Percentiles rank a stretch among this genome's conserved stretches.
Conservation (phyloP, 2,797 vertebrate genomes). For the Limnodromus scolopaceus region DNA sequence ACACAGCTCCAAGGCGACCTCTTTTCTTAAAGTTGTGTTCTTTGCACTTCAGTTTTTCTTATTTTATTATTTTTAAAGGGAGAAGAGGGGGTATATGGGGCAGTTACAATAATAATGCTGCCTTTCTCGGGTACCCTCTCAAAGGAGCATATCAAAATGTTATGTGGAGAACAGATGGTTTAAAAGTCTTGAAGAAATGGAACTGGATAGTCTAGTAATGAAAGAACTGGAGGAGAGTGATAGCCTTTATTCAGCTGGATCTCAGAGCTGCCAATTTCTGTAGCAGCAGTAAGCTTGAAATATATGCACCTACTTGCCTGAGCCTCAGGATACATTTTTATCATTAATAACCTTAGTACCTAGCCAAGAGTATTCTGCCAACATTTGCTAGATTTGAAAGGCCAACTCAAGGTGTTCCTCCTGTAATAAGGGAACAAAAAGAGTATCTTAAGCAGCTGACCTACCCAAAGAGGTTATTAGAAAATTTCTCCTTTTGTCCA, state of each 20-base stretch:
- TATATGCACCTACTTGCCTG: neutral
- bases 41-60: neutral
- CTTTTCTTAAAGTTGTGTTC: neutral
- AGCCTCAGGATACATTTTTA: neutral
- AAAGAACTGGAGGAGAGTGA: neutral
- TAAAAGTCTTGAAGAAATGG: neutral
- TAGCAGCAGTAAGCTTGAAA: constrained; percentile 9
- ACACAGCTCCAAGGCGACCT: neutral
- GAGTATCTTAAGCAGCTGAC: neutral
- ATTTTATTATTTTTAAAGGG: neutral
- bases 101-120: neutral
- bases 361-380: neutral
- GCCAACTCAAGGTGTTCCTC: neutral
- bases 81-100: neutral
- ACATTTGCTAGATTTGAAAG: neutral
- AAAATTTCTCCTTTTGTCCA: neutral
- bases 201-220: neutral
- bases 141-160: neutral
- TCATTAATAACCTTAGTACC: neutral
- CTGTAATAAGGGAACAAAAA: neutral
- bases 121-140: neutral
- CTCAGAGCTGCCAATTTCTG: neutral
- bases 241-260: neutral
- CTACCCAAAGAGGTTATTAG: neutral
- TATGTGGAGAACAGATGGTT: fast-evolving